A percentile compares a stretch with the other conserved stretches of the same genome.
Conservation (phyloP, 1,140 invertebrate species). For the Magallana gigas region DNA sequence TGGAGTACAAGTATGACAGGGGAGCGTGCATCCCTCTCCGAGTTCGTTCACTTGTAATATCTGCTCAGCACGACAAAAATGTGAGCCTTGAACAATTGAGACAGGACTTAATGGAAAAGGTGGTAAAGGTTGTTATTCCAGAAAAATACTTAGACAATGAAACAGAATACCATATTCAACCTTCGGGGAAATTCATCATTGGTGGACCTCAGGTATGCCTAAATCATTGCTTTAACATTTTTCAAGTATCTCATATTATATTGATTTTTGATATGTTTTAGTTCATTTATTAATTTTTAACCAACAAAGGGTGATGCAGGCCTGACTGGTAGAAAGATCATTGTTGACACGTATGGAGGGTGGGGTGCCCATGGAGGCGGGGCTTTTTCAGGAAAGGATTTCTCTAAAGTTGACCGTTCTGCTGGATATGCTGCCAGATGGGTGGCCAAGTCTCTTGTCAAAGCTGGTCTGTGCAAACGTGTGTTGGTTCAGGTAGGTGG, state of each 20-base stretch:
- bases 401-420: slow-evolving; percentile 97
- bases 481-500: slow-evolving; percentile 87
- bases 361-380: slow-evolving; percentile 99
- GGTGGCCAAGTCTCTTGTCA: slow-evolving; percentile 96
- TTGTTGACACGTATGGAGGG: slow-evolving; percentile 98
- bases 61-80: slow-evolving; percentile 97
- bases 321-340: slow-evolving; percentile 97
- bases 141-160: slow-evolving; percentile 93
- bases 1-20: slow-evolving; percentile 79
- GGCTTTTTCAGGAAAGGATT: slow-evolving; percentile 97
- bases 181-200: slow-evolving; percentile 96
- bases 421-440: slow-evolving; percentile 97
- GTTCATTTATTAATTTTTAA: no score
- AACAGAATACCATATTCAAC: slow-evolving; percentile 97
- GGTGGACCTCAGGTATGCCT: slow-evolving; percentile 91
- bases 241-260: no score
- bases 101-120: slow-evolving; percentile 92
- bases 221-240: no score
- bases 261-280: not conserved
- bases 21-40: slow-evolving; percentile 92
- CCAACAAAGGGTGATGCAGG: slow-evolving; percentile 92
- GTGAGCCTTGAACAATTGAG: slow-evolving; percentile 91
- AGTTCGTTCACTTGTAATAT: slow-evolving; percentile 98
- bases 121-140: slow-evolving; percentile 96
- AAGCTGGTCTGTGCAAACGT: slow-evolving; percentile 91